Evolutionary conservation across 2,888 invertebrate species (phyloP).

Genomic region (Dasypogon diadema): DNA sequence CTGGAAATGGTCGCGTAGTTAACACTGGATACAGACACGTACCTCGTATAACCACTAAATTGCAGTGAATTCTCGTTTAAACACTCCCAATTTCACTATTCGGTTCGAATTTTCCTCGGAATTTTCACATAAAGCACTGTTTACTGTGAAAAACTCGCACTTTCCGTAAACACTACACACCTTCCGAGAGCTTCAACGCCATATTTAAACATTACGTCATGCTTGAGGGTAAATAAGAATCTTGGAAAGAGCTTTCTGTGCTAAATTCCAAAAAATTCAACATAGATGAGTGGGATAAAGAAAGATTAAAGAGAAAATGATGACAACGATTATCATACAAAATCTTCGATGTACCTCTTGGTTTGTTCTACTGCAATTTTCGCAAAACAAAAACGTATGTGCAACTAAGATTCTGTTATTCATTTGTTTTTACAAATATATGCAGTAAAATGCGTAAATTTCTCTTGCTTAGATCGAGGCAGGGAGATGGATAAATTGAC

Average conservation of each 20-base stretch:
- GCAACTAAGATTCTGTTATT: too few relatives aligned
- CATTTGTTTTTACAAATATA: neutral
- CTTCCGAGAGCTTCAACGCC: constrained; percentile 51
- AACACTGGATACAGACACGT: neutral
- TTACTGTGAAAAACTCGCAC: constrained; percentile 27
- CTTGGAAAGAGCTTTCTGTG: neutral
- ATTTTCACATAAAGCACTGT: constrained; percentile 17
- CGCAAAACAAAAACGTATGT: too few relatives aligned
- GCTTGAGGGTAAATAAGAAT: constrained; percentile 49
- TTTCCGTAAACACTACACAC: constrained; percentile 44
- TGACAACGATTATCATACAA: too few relatives aligned
- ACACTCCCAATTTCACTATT: too few relatives aligned
- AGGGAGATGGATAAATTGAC: too few relatives aligned
- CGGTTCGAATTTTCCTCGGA: too few relatives aligned
- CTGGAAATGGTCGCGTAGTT: constrained; percentile 8
- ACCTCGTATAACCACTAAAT: neutral
- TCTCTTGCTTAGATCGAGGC: too few relatives aligned
- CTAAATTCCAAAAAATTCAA: neutral
- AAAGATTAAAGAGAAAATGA: too few relatives aligned
- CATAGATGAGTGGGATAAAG: neutral
- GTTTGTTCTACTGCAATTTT: too few relatives aligned
- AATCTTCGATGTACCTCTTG: too few relatives aligned
- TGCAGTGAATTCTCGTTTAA: too few relatives aligned
- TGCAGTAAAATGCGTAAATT: too few relatives aligned
- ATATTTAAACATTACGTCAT: constrained; percentile 55